Percentiles rank a stretch among this genome's conserved stretches.
phyloP scores from a whole-genome alignment of 2,797 vertebrate species.

The Phrynocephalus guinanensis region DNA sequence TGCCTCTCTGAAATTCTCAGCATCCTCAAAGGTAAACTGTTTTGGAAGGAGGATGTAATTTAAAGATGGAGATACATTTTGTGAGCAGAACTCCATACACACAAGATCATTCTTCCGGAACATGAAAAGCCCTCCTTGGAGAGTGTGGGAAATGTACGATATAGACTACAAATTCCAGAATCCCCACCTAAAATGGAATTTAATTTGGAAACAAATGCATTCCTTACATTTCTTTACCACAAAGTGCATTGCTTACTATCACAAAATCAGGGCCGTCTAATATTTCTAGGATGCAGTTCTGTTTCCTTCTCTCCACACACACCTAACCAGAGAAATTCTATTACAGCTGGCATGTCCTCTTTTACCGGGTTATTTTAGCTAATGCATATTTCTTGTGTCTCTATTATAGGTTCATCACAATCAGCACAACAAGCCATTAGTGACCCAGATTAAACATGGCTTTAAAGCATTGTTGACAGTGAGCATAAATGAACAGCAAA shows the following conservation, averaged over 20 bases:
- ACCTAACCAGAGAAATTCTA: neutral
- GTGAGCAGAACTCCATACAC: neutral
- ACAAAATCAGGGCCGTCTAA: neutral
- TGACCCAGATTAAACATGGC: slow-evolving; percentile 20
- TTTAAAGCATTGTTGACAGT: neutral
- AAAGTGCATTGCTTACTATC: neutral
- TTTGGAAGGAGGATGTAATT: neutral
- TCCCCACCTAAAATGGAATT: neutral
- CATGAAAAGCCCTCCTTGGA: neutral
- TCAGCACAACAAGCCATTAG: neutral
- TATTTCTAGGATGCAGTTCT: neutral
- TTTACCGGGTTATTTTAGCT: neutral
- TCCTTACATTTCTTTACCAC: too few species aligned
- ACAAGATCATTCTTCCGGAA: neutral
- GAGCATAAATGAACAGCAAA: neutral
- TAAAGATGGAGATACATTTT: neutral
- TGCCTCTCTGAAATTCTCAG: neutral
- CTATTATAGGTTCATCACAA: slow-evolving; percentile 17
- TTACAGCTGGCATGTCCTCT: neutral
- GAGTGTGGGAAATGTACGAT: neutral
- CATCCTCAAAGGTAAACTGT: too few species aligned
- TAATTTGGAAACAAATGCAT: neutral
- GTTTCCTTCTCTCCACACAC: neutral
- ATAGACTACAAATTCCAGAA: too few species aligned
- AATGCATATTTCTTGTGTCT: neutral